phyloP scores from a whole-genome alignment of 2,888 invertebrate species.

The Hydroisotoma schaefferi region DNA sequence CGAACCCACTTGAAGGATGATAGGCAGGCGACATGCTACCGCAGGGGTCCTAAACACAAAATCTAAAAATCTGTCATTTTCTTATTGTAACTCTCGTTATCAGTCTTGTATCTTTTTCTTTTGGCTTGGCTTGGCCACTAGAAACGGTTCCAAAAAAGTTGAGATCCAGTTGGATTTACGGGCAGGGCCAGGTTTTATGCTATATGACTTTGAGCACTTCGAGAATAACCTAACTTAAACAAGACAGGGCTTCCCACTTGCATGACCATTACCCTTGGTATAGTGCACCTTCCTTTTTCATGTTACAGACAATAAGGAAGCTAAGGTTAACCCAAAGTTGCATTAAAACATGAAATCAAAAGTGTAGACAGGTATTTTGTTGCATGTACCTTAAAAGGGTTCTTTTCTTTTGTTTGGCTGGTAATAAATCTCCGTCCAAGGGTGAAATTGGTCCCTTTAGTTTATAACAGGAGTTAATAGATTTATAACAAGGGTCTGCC shows the following conservation, averaged over 20 bases:
- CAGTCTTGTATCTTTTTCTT: constrained; percentile 2
- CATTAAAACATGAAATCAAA: neutral
- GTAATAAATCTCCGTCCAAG: neutral
- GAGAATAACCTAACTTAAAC: no score
- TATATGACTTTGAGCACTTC: no score
- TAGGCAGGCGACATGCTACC: constrained; percentile 14
- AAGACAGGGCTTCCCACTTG: no score
- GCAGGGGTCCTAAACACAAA: constrained; percentile 5
- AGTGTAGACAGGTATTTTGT: neutral
- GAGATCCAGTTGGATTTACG: no score
- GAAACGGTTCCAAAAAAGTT: no score
- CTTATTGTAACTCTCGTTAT: constrained; percentile 6
- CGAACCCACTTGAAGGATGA: no score
- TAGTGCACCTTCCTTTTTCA: no score
- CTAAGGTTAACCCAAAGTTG: no score
- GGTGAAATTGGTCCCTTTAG: neutral
- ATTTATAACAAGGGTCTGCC: constrained; percentile 14
- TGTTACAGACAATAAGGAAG: no score
- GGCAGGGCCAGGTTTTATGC: no score
- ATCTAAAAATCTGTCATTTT: constrained; percentile 16
- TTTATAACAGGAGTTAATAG: constrained; percentile 6
- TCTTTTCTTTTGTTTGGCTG: neutral
- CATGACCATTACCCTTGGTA: no score
- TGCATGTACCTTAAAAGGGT: neutral
- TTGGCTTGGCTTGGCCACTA: no score